Conservation (phyloP, 2,113 vertebrate species). For the Tupaia chinensis region DNA sequence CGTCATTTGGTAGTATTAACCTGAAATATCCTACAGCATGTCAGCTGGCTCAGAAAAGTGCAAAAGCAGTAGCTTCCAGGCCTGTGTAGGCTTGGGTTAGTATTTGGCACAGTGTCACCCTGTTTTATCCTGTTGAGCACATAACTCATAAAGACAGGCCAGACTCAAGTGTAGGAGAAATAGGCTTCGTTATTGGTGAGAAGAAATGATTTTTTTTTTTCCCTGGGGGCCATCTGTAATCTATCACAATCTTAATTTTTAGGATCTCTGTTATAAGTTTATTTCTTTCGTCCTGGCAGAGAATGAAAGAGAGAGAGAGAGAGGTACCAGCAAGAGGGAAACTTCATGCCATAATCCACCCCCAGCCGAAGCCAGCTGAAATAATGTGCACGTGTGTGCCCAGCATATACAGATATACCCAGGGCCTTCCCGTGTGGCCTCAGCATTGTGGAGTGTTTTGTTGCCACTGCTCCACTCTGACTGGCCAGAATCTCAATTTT, state of each 20-base stretch:
- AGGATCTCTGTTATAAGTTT: no score
- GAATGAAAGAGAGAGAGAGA: no score
- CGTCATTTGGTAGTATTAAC: background rate
- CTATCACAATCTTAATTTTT: background rate
- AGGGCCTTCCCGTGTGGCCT: no score
- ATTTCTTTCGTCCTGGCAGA: no score
- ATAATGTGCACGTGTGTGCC: no score
- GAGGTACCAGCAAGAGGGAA: no score
- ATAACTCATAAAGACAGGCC: background rate
- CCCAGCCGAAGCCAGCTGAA: no score
- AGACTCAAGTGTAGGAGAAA: background rate
- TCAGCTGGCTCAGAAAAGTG: background rate
- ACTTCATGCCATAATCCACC: no score
- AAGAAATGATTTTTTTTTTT: background rate
- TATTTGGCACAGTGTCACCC: background rate
- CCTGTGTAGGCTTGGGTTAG: background rate
- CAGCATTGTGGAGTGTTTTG: no score
- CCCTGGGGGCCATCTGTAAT: background rate
- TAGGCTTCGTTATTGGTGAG: background rate
- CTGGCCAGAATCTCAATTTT: slow-evolving; percentile 40
- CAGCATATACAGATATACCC: no score
- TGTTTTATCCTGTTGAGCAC: background rate
- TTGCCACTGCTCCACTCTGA: no score
- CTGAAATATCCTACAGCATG: background rate
- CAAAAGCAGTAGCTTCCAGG: background rate